Evolutionary conservation across 2,888 invertebrate species (phyloP), one percentile per base, ranked within the genome.

Genomic region (Cantharis nigra): DNA sequence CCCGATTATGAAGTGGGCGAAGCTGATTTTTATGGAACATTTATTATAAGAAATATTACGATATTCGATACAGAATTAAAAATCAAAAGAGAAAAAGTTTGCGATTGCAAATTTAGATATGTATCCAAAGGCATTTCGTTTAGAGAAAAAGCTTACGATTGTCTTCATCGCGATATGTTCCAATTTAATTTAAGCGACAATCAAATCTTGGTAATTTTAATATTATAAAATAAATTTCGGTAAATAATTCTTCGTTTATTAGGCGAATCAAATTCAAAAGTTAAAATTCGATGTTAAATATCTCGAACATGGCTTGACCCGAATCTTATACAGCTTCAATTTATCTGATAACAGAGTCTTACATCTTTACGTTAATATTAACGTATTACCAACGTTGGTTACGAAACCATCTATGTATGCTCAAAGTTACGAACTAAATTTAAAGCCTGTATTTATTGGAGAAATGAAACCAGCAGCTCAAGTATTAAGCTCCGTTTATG

Each of bases 261-360:
- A 86, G 86, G 80, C 81, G 16, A 71, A 82, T 63, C 79, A 78
- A 3, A 73, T 80, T 5, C 81, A 80, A 70, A 79, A 81, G 9
- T 69, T 90, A 63, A 84, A 82, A 64, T 84, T 90, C 30, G 81
- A 83, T 72, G 79, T 89, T 11, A 85, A 81, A 71, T 88, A 87
- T 78, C 74, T 81, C 13, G 62, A 87, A 26, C 78, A 84, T 11
- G 87, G 87, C 13, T 79, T 81, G 49, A 85, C 84, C 3, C 78
- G 82, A 26, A 79, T 89, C 79, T 84, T 85, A n/a, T 90, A 89
- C 84, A 80, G 83, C 7, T 75, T 90, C 13, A 77, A 84, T 64
- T 82, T 90, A 9, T 85, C 85, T 62, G 78, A 88, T 62, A 81
- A 87, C 73, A 85, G 90, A 75, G 82, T 78, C 10, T 79, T 90